A percentile compares a stretch with the other conserved stretches of the same genome.
Evolutionary conservation across 2,888 invertebrate genomes (phyloP).

Genomic region (Drosophila koepferae): DNA sequence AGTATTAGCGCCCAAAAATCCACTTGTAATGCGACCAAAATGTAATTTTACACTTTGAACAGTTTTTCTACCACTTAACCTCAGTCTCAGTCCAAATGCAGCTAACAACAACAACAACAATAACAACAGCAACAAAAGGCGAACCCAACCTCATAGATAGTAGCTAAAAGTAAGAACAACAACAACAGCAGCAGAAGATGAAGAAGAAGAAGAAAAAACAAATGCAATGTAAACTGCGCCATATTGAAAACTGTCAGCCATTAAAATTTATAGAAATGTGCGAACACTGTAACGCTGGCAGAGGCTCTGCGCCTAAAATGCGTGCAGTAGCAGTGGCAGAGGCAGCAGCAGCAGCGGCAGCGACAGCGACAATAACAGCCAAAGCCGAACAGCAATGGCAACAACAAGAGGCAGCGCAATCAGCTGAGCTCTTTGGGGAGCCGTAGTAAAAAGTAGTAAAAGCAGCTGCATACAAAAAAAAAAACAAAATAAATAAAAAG

Average conservation of each 20-base stretch:
- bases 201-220: conserved; percentile 3
- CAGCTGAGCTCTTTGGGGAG: conserved; percentile 53
- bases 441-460: conserved; percentile 65
- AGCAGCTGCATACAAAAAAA: conserved; percentile 51
- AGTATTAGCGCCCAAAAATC: background rate
- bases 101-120: conserved; percentile 7
- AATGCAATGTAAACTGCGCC: conserved; percentile 68
- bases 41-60: conserved; percentile 27
- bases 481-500: background rate
- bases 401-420: conserved; percentile 31
- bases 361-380: conserved; percentile 17
- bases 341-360: conserved; percentile 4
- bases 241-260: conserved; percentile 73
- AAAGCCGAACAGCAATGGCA: conserved; percentile 5
- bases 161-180: conserved; percentile 20
- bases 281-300: conserved; percentile 36
- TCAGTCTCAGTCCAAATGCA: conserved; percentile 30
- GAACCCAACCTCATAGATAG: conserved; percentile 50
- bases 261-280: conserved; percentile 69
- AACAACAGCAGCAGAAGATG: background rate
- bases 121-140: conserved; percentile 1
- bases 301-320: conserved; percentile 57
- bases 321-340: conserved; percentile 32
- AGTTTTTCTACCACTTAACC: conserved; percentile 43
- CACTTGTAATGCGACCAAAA: conserved; percentile 3